phyloP scores from a whole-genome alignment of 2,797 vertebrate genomes.

The Sebastiscus tertius region DNA sequence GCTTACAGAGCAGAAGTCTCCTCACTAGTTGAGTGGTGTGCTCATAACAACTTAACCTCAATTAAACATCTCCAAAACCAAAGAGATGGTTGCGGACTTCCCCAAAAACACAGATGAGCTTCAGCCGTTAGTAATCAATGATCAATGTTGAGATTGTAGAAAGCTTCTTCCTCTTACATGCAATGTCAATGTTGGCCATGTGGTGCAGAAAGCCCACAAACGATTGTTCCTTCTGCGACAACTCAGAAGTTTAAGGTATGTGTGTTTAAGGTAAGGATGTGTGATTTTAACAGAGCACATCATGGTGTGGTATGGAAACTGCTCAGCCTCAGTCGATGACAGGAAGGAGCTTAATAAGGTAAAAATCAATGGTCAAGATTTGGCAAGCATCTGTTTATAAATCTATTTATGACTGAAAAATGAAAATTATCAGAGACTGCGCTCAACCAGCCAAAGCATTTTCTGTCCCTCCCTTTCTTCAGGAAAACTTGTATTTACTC shows the following conservation, averaged over 20 bases:
- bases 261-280: background rate
- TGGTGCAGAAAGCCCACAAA: background rate
- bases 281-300: background rate
- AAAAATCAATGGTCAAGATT: too few species aligned
- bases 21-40: too few species aligned
- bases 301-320: background rate
- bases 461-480: too few species aligned
- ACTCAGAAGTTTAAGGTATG: background rate
- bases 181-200: background rate
- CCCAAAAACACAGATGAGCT: background rate
- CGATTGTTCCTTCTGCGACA: background rate
- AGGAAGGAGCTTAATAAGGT: too few species aligned
- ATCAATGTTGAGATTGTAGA: background rate
- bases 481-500: background rate
- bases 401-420: too few species aligned
- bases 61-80: background rate
- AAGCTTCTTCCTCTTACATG: background rate
- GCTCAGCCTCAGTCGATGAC: too few species aligned
- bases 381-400: too few species aligned
- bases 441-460: too few species aligned
- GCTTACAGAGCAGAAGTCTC: too few species aligned
- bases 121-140: background rate
- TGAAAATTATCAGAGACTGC: fast-evolving
- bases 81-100: background rate
- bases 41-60: too few species aligned